Conservation (phyloP, 2,888 invertebrate genomes). For the Choristoneura rosaceana region DNA sequence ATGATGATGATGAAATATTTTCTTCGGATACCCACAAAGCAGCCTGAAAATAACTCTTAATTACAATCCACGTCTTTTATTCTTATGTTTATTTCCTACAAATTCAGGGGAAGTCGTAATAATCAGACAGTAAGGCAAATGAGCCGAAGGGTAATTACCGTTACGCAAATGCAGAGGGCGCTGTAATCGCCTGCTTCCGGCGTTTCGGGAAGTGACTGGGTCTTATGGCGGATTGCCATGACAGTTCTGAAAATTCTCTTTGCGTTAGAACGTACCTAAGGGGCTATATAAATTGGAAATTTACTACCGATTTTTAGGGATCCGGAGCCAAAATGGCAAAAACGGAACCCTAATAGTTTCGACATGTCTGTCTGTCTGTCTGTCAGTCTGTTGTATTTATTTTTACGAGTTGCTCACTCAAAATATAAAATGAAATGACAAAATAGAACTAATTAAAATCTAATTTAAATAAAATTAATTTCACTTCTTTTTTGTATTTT, state of each 20-base stretch:
- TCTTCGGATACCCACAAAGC: not conserved
- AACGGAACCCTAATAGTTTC: no score
- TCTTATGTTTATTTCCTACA: not conserved
- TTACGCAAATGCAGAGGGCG: slow-evolving; percentile 17
- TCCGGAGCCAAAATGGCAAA: no score
- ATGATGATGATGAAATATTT: no score
- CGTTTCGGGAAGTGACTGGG: slow-evolving; percentile 23
- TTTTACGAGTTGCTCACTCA: no score
- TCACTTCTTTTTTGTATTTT: no score
- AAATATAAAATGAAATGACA: no score
- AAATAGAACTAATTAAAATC: no score
- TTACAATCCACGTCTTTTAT: not conserved
- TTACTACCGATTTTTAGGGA: no score
- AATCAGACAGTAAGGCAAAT: slow-evolving; percentile 24
- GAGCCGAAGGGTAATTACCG: slow-evolving; percentile 34
- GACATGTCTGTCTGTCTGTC: no score
- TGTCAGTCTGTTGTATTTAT: no score
- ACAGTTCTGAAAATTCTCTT: not conserved
- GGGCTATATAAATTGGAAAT: no score
- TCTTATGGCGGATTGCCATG: not conserved
- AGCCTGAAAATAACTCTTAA: not conserved
- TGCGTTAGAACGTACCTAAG: not conserved
- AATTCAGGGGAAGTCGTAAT: slow-evolving; percentile 13
- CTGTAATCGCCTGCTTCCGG: slow-evolving; percentile 33
- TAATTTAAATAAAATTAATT: no score